A percentile compares a stretch with the other conserved stretches of the same genome.
These are phyloP conservation scores for Nestor notabilis DNA, from an alignment of 2,113 vertebrate genomes.

Conservation along the genomic window DNA sequence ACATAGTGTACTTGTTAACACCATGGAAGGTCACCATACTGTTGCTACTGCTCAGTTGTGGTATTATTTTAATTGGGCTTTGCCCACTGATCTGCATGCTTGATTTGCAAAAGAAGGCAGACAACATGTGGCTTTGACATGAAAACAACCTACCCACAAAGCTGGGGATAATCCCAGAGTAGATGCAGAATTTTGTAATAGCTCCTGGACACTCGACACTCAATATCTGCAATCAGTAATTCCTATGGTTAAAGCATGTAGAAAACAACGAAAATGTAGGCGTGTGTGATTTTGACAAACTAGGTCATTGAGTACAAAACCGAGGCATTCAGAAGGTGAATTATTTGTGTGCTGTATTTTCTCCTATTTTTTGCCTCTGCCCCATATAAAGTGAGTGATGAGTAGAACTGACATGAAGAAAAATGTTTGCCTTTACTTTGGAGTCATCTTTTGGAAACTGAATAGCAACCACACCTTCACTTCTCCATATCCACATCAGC, in stretches of 20 bases:
- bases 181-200: neutral
- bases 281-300: neutral
- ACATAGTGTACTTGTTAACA: neutral
- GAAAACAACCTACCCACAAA: neutral
- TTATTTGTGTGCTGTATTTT: neutral
- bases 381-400: neutral
- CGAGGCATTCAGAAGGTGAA: neutral
- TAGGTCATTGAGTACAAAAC: neutral
- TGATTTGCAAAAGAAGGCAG: neutral
- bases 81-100: neutral
- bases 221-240: neutral
- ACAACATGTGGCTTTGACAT: neutral
- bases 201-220: neutral
- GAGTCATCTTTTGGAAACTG: neutral
- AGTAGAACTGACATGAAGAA: neutral
- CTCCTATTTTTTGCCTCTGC: neutral
- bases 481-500: neutral
- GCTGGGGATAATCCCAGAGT: neutral
- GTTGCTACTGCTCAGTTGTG: neutral
- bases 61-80: constrained; percentile 5
- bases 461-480: neutral
- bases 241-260: neutral
- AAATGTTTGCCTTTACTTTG: neutral
- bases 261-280: neutral
- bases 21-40: neutral